phyloP scores from a whole-genome alignment of 2,113 vertebrate species.

The Anarhynchus alexandrinus region DNA sequence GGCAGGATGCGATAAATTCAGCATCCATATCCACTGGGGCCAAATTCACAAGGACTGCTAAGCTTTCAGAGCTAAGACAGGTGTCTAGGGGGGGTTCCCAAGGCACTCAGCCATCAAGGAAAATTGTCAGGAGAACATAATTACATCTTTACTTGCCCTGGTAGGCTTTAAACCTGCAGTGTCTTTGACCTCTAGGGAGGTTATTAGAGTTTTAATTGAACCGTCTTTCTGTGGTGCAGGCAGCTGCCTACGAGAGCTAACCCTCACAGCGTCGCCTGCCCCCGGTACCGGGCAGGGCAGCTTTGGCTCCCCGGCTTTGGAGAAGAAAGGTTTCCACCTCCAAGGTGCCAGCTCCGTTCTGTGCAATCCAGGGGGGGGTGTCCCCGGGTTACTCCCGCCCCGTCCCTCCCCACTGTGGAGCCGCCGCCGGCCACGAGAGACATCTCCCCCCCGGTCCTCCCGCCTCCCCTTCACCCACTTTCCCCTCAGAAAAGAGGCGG shows the following conservation, averaged over 20 bases:
- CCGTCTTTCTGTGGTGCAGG: background rate
- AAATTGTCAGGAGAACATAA: background rate
- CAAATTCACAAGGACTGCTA: background rate
- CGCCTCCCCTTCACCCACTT: background rate
- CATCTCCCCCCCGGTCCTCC: background rate
- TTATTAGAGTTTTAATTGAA: background rate
- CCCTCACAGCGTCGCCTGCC: background rate
- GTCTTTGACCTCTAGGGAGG: constrained; percentile 30
- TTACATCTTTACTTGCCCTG: background rate
- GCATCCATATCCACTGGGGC: background rate
- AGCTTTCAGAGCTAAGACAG: background rate
- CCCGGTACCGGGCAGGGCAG: too few species aligned
- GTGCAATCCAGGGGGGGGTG: fast-evolving
- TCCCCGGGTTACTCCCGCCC: background rate
- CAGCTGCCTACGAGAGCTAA: background rate
- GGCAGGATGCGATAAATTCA: background rate
- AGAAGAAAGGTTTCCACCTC: background rate
- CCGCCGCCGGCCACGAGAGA: background rate
- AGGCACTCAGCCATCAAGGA: background rate
- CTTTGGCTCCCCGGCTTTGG: fast-evolving
- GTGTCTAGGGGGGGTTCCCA: background rate
- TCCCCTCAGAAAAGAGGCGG: background rate
- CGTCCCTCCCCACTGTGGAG: background rate
- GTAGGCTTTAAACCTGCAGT: background rate
- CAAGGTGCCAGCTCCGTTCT: background rate